phyloP scores from a whole-genome alignment of 2,797 vertebrate species.

The Oreochromis mossambicus region DNA sequence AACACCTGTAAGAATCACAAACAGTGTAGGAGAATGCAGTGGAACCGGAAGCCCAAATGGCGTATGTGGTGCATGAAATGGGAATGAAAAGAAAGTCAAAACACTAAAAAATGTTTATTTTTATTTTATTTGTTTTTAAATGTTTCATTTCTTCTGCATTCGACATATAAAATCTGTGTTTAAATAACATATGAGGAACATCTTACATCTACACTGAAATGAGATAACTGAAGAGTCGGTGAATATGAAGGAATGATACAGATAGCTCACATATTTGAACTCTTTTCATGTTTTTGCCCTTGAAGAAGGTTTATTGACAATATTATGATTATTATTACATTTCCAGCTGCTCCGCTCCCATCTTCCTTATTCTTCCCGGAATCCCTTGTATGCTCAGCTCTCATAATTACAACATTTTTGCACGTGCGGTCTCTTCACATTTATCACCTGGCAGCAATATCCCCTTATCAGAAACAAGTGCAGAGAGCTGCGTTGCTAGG shows the following conservation, averaged over 20 bases:
- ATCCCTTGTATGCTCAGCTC: background rate
- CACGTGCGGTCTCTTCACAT: slow-evolving; percentile 37
- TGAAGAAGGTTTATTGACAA: background rate
- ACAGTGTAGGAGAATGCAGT: background rate
- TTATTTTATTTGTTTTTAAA: background rate
- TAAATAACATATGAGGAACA: background rate
- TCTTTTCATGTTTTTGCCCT: background rate
- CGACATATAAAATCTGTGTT: background rate
- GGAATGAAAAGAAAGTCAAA: background rate
- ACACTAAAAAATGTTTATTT: background rate
- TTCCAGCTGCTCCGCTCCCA: background rate
- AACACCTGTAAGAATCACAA: background rate
- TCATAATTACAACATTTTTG: background rate
- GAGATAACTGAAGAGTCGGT: background rate
- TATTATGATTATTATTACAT: background rate
- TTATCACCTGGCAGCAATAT: slow-evolving; percentile 65
- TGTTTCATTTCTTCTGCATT: background rate
- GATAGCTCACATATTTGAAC: background rate
- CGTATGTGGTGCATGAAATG: too few species aligned
- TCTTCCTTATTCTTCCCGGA: background rate
- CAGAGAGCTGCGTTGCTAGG: slow-evolving; percentile 6
- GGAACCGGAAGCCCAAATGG: background rate
- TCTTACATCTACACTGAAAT: background rate
- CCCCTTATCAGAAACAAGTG: slow-evolving; percentile 35
- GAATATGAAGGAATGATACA: background rate